phyloP scores from a whole-genome alignment of 2,113 vertebrate species.

The Cyanoramphus novaezelandiae region DNA sequence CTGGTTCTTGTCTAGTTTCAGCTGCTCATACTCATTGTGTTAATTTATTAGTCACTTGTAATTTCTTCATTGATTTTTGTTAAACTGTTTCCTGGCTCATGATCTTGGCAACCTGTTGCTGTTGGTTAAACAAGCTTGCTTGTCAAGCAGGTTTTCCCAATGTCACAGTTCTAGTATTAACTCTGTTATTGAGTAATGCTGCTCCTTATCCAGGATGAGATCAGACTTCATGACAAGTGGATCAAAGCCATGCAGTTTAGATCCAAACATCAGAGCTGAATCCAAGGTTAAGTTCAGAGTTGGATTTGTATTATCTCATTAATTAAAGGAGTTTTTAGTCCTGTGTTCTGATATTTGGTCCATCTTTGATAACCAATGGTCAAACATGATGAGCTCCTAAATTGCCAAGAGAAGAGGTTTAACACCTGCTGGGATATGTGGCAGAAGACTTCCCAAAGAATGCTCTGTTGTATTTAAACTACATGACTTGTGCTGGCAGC shows the following conservation, averaged over 20 bases:
- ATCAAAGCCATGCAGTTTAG: conserved; percentile 45
- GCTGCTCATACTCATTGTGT: conserved; percentile 19
- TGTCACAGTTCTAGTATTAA: conserved; percentile 53
- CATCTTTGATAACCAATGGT: background rate
- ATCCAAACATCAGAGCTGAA: background rate
- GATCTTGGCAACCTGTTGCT: conserved; percentile 47
- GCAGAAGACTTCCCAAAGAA: background rate
- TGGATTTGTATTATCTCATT: background rate
- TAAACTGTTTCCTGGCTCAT: conserved; percentile 48
- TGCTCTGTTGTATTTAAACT: background rate
- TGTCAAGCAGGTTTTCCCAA: conserved; percentile 57
- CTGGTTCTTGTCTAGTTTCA: conserved; percentile 28
- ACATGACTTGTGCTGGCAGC: background rate
- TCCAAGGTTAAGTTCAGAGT: background rate
- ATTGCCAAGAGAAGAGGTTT: background rate
- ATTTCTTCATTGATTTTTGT: conserved; percentile 64
- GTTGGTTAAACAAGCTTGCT: conserved; percentile 58
- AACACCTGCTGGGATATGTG: background rate
- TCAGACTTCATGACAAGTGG: conserved; percentile 56
- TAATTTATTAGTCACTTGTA: conserved; percentile 56
- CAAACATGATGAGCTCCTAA: background rate
- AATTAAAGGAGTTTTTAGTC: background rate
- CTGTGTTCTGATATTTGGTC: background rate
- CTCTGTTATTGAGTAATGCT: conserved; percentile 44
- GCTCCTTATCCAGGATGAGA: conserved; percentile 55